Percentiles rank a stretch among this genome's conserved stretches.
These are phyloP conservation scores for Drosophila albomicans DNA, from an alignment of 1,140 invertebrate species.

Conservation along the genomic window DNA sequence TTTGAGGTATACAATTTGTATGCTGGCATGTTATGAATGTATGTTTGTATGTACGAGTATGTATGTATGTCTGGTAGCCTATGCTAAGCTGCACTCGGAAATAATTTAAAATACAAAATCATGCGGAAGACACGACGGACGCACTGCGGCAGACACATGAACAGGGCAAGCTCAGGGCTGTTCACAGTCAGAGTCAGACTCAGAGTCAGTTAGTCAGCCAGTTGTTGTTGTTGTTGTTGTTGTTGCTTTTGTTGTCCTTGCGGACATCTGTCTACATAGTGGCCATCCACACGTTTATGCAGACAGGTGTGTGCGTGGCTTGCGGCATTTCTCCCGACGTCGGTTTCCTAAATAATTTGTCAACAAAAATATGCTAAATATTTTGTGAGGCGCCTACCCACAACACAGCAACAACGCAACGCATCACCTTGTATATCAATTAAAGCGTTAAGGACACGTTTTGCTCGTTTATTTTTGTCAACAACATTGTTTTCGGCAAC, in stretches of 20 bases:
- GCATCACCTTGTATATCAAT: conserved; percentile 63
- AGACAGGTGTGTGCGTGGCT: conserved; percentile 46
- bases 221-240: conserved; percentile 33
- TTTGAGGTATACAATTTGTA: conserved; percentile 57
- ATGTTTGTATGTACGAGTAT: background rate
- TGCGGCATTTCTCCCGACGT: conserved; percentile 44
- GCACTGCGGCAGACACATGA: conserved; percentile 66
- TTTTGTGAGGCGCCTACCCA: conserved; percentile 18
- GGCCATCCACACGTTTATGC: conserved; percentile 17
- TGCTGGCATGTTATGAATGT: background rate
- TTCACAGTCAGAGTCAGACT: conserved; percentile 12
- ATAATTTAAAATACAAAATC: conserved; percentile 82
- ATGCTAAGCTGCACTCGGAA: conserved; percentile 63
- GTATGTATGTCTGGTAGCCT: conserved; percentile 51
- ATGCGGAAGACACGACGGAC: conserved; percentile 70
- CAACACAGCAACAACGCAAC: no score
- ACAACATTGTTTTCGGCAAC: conserved; percentile 33
- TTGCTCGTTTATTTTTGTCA: conserved; percentile 57
- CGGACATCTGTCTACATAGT: conserved; percentile 26
- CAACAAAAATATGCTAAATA: conserved; percentile 58
- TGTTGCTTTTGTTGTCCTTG: conserved; percentile 38
- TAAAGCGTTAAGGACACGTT: conserved; percentile 67
- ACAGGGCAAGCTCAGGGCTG: conserved; percentile 46
- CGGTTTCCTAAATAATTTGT: conserved; percentile 47
- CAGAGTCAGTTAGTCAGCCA: background rate